Evolutionary conservation across 2,113 vertebrate species (phyloP).

Genomic region (Tupaia chinensis): DNA sequence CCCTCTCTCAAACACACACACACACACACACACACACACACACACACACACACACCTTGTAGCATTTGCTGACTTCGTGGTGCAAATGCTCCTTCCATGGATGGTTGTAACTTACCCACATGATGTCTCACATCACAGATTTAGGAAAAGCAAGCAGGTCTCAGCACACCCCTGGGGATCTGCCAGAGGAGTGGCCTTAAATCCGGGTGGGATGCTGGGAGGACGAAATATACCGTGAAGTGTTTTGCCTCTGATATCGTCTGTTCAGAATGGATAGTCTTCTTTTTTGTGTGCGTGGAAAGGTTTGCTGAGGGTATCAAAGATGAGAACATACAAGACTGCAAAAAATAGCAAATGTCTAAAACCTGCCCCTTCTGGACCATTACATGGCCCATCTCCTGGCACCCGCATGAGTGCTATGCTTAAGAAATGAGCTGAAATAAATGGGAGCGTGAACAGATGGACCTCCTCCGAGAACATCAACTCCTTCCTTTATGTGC

Average conservation of each 20-base stretch:
- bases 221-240: rapidly evolving
- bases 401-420: rapidly evolving
- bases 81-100: neutral
- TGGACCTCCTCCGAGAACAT: neutral
- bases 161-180: neutral
- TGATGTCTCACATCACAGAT: neutral
- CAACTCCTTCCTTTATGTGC: neutral
- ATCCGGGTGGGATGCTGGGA: neutral
- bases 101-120: neutral
- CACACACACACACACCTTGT: neutral
- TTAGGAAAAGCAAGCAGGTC: neutral
- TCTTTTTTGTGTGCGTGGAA: neutral
- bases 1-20: neutral
- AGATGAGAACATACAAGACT: neutral
- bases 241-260: neutral
- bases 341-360: neutral
- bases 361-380: neutral
- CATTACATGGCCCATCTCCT: neutral
- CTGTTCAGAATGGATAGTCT: neutral
- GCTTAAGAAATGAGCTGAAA: neutral
- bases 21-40: neutral
- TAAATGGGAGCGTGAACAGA: neutral
- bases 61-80: neutral
- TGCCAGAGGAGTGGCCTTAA: too few relatives aligned
- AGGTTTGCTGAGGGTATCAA: neutral